Base-by-base conservation (phyloP, 2,797 vertebrate species). In the Micropoecilia bifurca region DNA sequence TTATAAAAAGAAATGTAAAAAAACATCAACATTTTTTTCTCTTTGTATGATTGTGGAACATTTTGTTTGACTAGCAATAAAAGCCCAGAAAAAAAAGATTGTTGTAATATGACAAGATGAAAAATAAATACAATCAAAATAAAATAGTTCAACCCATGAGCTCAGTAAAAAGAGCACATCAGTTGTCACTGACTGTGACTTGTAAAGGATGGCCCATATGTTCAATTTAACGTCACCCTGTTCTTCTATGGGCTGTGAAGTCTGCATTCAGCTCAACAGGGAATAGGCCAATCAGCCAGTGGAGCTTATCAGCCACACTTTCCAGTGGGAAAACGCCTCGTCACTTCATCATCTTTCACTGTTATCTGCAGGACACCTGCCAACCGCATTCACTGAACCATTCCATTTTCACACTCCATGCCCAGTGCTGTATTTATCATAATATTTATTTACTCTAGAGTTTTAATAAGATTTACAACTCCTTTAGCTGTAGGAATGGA, bases 201-300 rank as follows among this genome's bases (percentile, higher is more conserved):
- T 69, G 55, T 63, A 68, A 84, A 53, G 46, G 59, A 80, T 75
- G 28, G 74, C 69, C 53, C 61, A 75, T 83, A 69, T 82, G 74
- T 74, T 76, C 28, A 75, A 75, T 79, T 80, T 59, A 45, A 71
- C 45, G 74, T 22, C 25, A 61, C 83, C 80, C 78, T 84, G 66
- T 68, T 77, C 59, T 84, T 85, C 82, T 75, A 80, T 53, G 28
- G 73, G 75, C 28, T 72, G 39, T 45, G 63, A 80, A 83, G 71
- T 80, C 41, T 81, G 39, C 16, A 5, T 43, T 80, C 71, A 66
- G 22, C 53, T 78, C 89, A 74, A 50, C 53, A 4, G 85, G 86
- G 82, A 90, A 89, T 73, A 63, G 80, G 73, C 83, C 80, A 88
- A 87, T 91, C 87, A 85, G 74, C 83, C 76, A 74, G 79, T 45